phyloP scores from a whole-genome alignment of 30 jellyfish, hydroid and myxozoan species.

The Catostylus mosaicus region DNA sequence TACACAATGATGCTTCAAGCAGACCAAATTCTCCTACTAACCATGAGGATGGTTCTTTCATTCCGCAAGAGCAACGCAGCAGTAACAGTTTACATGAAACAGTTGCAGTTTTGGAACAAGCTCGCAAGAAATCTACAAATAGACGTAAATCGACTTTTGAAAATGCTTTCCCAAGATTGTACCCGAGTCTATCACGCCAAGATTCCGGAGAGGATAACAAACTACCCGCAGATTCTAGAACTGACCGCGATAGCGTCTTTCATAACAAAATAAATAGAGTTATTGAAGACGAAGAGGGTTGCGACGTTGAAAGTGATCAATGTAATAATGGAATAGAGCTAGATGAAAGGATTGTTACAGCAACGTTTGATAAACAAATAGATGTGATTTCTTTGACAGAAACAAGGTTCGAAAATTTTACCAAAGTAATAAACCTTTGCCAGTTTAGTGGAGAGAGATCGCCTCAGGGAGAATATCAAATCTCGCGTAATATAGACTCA shows the following conservation, averaged over 20 bases:
- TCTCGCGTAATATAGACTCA: slow-evolving; percentile 35
- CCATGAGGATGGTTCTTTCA: background rate
- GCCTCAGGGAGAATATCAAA: slow-evolving; percentile 38
- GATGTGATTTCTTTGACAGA: slow-evolving; percentile 32
- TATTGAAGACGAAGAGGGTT: slow-evolving; percentile 6
- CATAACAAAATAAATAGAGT: too few species aligned
- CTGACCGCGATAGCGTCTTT: too few species aligned
- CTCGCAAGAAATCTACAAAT: background rate
- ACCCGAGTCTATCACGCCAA: slow-evolving; percentile 42
- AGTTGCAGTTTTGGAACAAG: slow-evolving; percentile 20
- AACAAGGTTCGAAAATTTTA: slow-evolving; percentile 33
- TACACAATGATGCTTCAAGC: background rate
- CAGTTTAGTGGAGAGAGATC: slow-evolving; percentile 4
- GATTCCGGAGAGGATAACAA: background rate
- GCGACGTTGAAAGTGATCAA: background rate
- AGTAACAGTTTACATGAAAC: background rate
- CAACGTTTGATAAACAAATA: background rate
- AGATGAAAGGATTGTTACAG: background rate
- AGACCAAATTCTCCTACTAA: background rate
- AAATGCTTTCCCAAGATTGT: slow-evolving; percentile 10
- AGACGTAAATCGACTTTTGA: background rate
- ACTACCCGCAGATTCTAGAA: background rate
- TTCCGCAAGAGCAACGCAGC: background rate
- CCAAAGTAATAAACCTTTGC: slow-evolving; percentile 34
- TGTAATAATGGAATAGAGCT: background rate